phyloP scores from a whole-genome alignment of 2,113 vertebrate genomes.

The Athene noctua region DNA sequence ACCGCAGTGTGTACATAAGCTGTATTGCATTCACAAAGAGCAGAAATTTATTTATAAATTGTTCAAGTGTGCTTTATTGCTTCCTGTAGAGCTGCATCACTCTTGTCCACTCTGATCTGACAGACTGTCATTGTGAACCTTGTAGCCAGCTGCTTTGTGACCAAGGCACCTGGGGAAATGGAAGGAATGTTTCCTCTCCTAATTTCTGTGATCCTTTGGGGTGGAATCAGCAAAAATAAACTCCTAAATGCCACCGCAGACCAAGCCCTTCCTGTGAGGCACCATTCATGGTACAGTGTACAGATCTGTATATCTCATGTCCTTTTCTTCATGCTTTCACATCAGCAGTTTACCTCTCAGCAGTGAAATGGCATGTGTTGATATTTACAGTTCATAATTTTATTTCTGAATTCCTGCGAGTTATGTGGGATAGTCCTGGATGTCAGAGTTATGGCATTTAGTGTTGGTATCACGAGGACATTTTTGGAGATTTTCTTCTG shows the following conservation, averaged over 20 bases:
- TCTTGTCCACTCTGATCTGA: background rate
- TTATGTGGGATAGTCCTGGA: background rate
- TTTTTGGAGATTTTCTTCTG: background rate
- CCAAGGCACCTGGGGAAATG: slow-evolving; percentile 29
- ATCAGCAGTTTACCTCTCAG: background rate
- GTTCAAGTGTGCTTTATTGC: background rate
- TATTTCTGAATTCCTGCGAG: background rate
- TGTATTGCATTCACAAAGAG: background rate
- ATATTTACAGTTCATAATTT: background rate
- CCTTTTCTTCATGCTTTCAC: background rate
- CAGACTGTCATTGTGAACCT: background rate
- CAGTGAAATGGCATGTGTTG: background rate
- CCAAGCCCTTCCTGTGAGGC: background rate
- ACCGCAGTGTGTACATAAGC: background rate
- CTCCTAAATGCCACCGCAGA: background rate
- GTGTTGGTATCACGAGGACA: background rate
- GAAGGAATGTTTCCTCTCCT: slow-evolving; percentile 57
- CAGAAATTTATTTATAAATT: slow-evolving; percentile 7
- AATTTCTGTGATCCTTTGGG: slow-evolving; percentile 36
- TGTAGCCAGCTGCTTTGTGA: slow-evolving; percentile 35
- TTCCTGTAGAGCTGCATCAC: background rate
- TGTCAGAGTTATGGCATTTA: background rate
- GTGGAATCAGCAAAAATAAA: slow-evolving; percentile 48
- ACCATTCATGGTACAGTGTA: background rate
- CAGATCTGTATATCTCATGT: background rate